phyloP scores from a whole-genome alignment of 1,140 invertebrate species.

The Drosophila cardini region DNA sequence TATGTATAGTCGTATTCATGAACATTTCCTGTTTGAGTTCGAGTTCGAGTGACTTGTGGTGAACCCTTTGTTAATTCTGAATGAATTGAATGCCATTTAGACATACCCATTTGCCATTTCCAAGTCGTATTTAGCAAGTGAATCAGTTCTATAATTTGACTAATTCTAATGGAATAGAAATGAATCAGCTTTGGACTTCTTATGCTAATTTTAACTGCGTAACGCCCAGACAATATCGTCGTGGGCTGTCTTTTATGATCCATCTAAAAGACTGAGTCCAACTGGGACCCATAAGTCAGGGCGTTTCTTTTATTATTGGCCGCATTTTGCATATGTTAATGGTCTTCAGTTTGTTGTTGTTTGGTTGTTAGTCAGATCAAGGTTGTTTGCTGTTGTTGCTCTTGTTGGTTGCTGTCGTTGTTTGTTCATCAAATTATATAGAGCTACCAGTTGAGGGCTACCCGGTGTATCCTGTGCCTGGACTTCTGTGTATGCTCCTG shows the following conservation, averaged over 20 bases:
- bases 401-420: conserved; percentile 59
- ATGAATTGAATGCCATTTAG: conserved; percentile 38
- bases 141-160: conserved; percentile 75
- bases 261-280: conserved; percentile 3
- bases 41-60: conserved; percentile 14
- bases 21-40: conserved; percentile 33
- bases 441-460: conserved; percentile 61
- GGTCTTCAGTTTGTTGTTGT: conserved; percentile 25
- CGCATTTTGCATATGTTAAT: conserved; percentile 39
- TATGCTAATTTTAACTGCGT: conserved; percentile 70
- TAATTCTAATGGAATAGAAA: conserved; percentile 69
- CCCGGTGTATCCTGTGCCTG: conserved; percentile 27
- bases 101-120: conserved; percentile 42
- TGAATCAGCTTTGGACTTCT: conserved; percentile 69
- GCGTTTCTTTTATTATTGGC: conserved; percentile 35
- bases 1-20: conserved; percentile 30
- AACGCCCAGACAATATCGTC: conserved; percentile 41
- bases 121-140: conserved; percentile 48
- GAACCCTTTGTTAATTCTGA: conserved; percentile 47
- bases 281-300: conserved; percentile 2
- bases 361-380: conserved; percentile 34
- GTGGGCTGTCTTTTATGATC: conserved; percentile 55
- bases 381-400: conserved; percentile 49
- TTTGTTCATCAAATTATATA: conserved; percentile 81
- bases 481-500: conserved; percentile 20